These are phyloP conservation scores for Syrrhaptes paradoxus DNA, from an alignment of 2,113 vertebrate genomes.

Conservation along the genomic window DNA sequence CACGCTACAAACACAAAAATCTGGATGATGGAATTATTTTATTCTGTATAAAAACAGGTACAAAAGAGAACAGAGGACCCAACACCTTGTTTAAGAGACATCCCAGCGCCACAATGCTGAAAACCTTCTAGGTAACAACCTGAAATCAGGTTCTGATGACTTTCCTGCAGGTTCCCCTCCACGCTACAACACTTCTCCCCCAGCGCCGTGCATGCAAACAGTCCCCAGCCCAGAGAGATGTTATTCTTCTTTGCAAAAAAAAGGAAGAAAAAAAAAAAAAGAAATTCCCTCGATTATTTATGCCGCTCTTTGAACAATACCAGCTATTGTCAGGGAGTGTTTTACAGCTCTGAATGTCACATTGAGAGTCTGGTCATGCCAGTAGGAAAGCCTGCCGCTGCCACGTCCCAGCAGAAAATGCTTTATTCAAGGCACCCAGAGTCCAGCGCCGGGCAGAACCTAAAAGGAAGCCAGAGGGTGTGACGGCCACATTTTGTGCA, in stretches of 20 bases:
- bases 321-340: constrained; percentile 53
- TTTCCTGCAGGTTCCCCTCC: neutral
- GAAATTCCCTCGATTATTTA: neutral
- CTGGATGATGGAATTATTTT: neutral
- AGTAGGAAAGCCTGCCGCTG: constrained; percentile 29
- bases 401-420: constrained; percentile 2
- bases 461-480: constrained; percentile 23
- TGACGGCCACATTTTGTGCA: neutral
- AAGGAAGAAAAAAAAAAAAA: neutral
- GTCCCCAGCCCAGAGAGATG: neutral
- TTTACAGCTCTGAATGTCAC: constrained; percentile 55
- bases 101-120: rapidly evolving
- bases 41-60: rapidly evolving
- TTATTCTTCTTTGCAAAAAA: neutral
- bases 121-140: neutral
- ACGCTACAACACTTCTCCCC: neutral
- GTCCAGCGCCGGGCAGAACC: neutral
- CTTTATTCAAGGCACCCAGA: neutral
- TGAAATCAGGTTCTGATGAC: neutral
- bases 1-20: neutral
- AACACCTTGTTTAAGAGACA: neutral
- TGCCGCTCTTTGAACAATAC: constrained; percentile 24
- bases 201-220: neutral
- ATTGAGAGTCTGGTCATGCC: constrained; percentile 63
- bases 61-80: neutral